Evolutionary conservation across 2,113 vertebrate genomes (phyloP), one percentile per base, ranked within the genome.

Genomic region (Neodon shergylaensis): DNA sequence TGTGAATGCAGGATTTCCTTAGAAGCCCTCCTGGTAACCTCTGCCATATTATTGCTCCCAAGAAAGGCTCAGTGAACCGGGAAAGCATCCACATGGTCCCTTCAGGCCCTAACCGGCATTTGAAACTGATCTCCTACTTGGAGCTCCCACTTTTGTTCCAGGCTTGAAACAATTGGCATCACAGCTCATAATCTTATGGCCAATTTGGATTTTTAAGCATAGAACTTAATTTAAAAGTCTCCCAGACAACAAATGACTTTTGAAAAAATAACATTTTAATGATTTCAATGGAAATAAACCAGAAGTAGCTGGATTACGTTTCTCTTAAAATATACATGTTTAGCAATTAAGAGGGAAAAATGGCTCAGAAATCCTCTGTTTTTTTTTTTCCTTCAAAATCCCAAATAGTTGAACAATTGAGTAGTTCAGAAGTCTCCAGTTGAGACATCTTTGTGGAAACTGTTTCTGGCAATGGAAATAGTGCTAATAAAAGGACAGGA

Each of bases 221-320:
- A 93, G 92, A 95, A 91, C 19, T 91, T 95, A 91, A 95, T 96
- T 97, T 97, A 96, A 97, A 96, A 95, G 88, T 96, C 81, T 95
- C 63, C 85, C 96, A 95, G 95, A 96, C 78, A 98, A 88, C 91
- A 97, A 88, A 89, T 96, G 92, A 86, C 88, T 98, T 88, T 33
- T n/a, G 91, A 49, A 95, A 95, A 96, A 96, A 97, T 91, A 96
- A 79, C 79, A 94, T 95, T 96, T 97, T 96, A 97, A 95, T 97
- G 96, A 96, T 95, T 97, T 95, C 96, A 96, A 91, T 96, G 96
- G 94, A 98, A 97, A 88, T 82, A 95, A 95, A 97, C 85, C 94
- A 96, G 90, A 96, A 96, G 92, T 79, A 94, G 94, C 52, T 95
- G 94, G 94, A 95, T 98, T 95, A 95, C 85, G 61, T 97, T 97